Base-by-base conservation (phyloP, 2,113 vertebrate species). In the Macaca mulatta region DNA sequence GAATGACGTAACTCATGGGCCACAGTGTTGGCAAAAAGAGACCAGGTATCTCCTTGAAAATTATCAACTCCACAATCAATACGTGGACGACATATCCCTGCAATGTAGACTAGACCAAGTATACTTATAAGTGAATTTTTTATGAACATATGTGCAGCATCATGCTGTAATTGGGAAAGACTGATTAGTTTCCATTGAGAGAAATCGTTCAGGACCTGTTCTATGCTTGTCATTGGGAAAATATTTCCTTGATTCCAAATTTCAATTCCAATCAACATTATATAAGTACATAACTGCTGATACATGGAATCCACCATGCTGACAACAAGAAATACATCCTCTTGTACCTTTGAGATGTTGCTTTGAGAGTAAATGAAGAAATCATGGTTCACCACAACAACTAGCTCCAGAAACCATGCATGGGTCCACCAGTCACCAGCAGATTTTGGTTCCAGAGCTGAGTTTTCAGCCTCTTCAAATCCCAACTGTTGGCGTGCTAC, bases 141-240 rank as follows among this genome's bases (percentile, higher is more conserved):
- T 8, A 98, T 97, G 90, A 98, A 98, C 90, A 97, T 95, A 84
- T 98, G 97, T 57, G 96, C 94, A 40, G 93, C 95, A 79, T 97
- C 98, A 52, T 97, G 84, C 52, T 93, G 95, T 81, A 97, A 45
- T 64, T 80, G 45, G 13, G 89, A 95, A 93, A 97, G 97, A 57
- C 93, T 82, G 38, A 96, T 64, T 89, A 48, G 88, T 90, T 97
- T 96, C 97, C 97, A 97, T 5, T 79, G 84, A 77, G 94, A 35
- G 74, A 98, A 98, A 61, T 97, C 48, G 32, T 89, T 40, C 32
- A 97, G 85, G 74, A 95, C 59, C 69, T 97, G 94, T 11, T 89
- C n/a, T 83, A 97, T 96, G 48, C 0, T 77, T 79, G 3, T 67
- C 90, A 97, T 90, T 84, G 77, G 95, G 57, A 97, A 95, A 89